Evolutionary conservation across 1,140 invertebrate species (phyloP), one percentile per base, ranked within the genome.

Genomic region (Magallana ariakensis): DNA sequence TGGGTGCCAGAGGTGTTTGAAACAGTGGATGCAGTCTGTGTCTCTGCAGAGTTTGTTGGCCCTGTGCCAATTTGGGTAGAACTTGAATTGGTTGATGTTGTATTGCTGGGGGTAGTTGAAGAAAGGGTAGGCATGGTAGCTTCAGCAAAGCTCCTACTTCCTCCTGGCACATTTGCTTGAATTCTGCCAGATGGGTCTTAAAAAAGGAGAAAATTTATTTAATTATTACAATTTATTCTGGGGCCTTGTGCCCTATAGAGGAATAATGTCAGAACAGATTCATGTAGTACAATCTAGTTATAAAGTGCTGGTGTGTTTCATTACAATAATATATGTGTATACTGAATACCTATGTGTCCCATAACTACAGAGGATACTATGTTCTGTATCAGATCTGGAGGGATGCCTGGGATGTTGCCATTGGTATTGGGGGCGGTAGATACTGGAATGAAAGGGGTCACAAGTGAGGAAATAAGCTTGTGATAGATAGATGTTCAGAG

Each of bases 361-460:
- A 92, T 89, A 11, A 92, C 94, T 54, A 96, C 95, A n/a, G 96
- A 95, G 84, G 96, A 96, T 89, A 97, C 96, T 2, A 97, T 94
- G 66, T 96, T 96, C 85, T 96, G 95, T 66, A 96, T 93, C 81
- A 96, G 94, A 89, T 96, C 95, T 19, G 95, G 94, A 22, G 82
- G 57, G n/a, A 84, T 84, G 15, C 9, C 82, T 11, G 54, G 26
- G 55, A 46, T 16, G 15, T 13, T 56, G 54, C 46, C 46, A 55
- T n/a, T 55, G 46, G 46, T 54, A 11, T 46, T 15, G 6, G 46
- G 16, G 46, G 54, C 46, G 15, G 54, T 15, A 55, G 80, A 13
- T 13, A 75, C 66, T 75, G 66, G 22, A 75, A 82, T 54, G 80
- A 82, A 81, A 22, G 2, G 55, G 11, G 10, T 46, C 33, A 19